phyloP scores from a whole-genome alignment of 2,888 invertebrate species.

The Tanytarsus gracilentus region DNA sequence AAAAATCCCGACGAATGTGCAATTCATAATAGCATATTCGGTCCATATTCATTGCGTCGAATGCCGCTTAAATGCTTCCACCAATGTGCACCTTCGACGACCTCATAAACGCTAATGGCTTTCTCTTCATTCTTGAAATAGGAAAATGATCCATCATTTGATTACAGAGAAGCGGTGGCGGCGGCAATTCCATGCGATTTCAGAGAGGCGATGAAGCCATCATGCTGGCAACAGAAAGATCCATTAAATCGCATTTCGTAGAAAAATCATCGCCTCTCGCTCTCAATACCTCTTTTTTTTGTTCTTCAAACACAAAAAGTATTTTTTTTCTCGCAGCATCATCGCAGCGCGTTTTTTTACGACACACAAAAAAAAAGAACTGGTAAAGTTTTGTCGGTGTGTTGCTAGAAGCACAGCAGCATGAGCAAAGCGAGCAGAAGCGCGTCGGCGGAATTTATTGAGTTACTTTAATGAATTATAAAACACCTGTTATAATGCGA shows the following conservation, averaged over 20 bases:
- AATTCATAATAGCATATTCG: slow-evolving; percentile 2
- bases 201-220: slow-evolving; percentile 12
- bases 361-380: background rate
- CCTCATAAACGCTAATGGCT: slow-evolving; percentile 21
- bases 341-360: too few species aligned
- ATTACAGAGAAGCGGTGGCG: background rate
- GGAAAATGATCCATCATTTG: slow-evolving; percentile 23
- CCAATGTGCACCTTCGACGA: background rate
- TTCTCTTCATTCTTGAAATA: background rate
- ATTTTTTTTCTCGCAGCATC: background rate
- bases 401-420: too few species aligned
- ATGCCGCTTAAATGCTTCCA: too few species aligned
- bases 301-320: background rate
- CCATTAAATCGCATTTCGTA: slow-evolving; percentile 10
- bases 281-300: background rate
- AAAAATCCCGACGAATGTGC: background rate
- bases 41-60: slow-evolving; percentile 1
- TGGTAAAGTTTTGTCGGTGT: background rate
- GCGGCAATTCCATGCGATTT: background rate
- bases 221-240: slow-evolving; percentile 14
- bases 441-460: slow-evolving; percentile 12
- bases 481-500: slow-evolving; percentile 27
- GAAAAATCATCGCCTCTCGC: too few species aligned
- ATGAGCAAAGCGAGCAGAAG: too few species aligned
- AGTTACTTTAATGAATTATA: slow-evolving; percentile 26